These are phyloP conservation scores for Orthosia gothica DNA, from an alignment of 2,888 invertebrate genomes.

Conservation along the genomic window DNA sequence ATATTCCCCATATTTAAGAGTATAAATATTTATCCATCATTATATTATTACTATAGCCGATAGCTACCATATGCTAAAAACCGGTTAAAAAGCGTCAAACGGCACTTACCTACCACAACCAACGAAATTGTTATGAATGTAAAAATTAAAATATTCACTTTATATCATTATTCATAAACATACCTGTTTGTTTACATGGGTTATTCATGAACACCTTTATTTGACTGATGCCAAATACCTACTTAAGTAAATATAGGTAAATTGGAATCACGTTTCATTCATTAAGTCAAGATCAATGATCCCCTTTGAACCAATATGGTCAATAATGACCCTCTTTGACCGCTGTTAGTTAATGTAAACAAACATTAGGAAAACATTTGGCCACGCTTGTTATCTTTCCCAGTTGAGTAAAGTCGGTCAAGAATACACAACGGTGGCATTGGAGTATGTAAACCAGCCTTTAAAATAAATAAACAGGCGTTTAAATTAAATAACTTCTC, in stretches of 20 bases:
- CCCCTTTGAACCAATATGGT: constrained; percentile 1
- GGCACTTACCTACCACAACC: constrained; percentile 42
- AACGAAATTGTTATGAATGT: not conserved
- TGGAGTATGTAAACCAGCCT: not conserved
- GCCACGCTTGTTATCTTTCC: not conserved
- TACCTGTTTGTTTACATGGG: not conserved
- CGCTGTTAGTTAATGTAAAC: constrained; percentile 33
- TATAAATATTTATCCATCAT: no score
- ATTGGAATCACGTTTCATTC: constrained; percentile 7
- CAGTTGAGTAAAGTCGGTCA: constrained; percentile 46
- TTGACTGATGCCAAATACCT: constrained; percentile 2
- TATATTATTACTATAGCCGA: no score
- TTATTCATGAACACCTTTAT: constrained; percentile 4
- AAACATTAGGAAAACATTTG: constrained; percentile 20
- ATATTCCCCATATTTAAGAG: no score
- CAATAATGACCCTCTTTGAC: constrained; percentile 24
- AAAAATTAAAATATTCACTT: not conserved
- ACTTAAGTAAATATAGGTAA: not conserved
- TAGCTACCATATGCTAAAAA: not conserved
- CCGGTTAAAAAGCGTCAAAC: not conserved
- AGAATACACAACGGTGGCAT: constrained; percentile 38
- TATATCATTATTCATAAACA: constrained; percentile 12
- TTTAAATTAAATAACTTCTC: constrained; percentile 35
- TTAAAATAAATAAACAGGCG: constrained; percentile 12
- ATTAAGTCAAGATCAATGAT: constrained; percentile 31